Percentiles rank a stretch among this genome's conserved stretches.
These are phyloP conservation scores for Tetrax tetrax DNA, from an alignment of 2,113 vertebrate genomes.

Conservation along the genomic window DNA sequence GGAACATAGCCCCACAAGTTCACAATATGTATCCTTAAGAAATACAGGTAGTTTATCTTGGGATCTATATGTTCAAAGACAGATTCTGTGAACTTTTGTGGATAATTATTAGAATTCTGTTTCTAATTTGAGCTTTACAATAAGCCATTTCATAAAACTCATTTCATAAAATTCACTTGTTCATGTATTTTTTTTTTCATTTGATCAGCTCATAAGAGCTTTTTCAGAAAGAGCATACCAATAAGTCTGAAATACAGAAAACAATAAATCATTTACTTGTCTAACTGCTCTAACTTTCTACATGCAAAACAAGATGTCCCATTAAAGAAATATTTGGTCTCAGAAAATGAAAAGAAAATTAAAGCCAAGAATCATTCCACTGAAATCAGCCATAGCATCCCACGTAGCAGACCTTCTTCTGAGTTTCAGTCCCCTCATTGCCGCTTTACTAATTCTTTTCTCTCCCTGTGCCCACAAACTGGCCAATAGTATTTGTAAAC, in stretches of 20 bases:
- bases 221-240: background rate
- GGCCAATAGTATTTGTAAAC: background rate
- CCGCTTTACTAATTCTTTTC: background rate
- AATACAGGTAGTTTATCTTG: background rate
- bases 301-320: background rate
- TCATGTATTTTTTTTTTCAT: background rate
- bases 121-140: background rate
- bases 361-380: background rate
- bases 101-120: background rate
- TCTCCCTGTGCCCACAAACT: background rate
- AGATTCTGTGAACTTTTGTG: background rate
- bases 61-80: background rate
- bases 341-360: background rate
- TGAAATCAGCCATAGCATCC: background rate
- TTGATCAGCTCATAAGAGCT: background rate
- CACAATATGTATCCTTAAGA: background rate
- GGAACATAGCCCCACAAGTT: background rate
- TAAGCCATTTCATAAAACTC: background rate
- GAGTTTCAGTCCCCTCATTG: background rate
- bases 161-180: background rate
- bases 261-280: background rate
- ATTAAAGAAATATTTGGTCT: background rate
- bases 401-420: background rate
- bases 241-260: background rate
- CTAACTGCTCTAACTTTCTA: background rate